Base-by-base conservation (phyloP, 1,140 invertebrate species). In the Calephelis virginiensis region DNA sequence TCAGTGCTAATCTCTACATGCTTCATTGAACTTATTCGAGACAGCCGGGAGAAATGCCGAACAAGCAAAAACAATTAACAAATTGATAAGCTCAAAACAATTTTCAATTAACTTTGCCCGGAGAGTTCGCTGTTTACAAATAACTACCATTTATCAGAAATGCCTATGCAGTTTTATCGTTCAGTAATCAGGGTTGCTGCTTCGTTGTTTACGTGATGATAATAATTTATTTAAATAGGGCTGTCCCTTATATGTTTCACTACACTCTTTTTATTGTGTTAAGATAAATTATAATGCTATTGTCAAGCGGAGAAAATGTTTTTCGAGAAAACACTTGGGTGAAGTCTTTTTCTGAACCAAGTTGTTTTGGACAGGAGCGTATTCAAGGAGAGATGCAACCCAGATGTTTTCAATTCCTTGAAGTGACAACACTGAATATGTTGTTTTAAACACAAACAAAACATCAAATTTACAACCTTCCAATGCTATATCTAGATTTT, bases 81-180 rank as follows among this genome's bases (percentile, higher is more conserved):
- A 91, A 89, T 89, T 91, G 87, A 91, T 90, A 90, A 90, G 87
- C 87, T 88, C 84, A 90, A 89, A 91, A 89, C 89, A 91, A 91
- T 91, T 91, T 91, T 89, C 89, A 91, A 91, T 91, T 90, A 91
- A 90, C 87, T 91, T 85, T 76, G 86, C 77, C 83, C 80, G 82
- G 79, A 89, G 85, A 84, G 85, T 89, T 91, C 86, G 83, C 86
- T 79, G 83, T 90, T 89, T 88, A 91, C 86, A 91, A 91, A 91
- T 91, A 90, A 89, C 86, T 80, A 78, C 76, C 86, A 91, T 91
- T 91, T 90, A 82, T 91, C 85, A 89, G 83, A 83, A 88, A 90
- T 89, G 86, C 85, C 89, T 89, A 91, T 91, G 85, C 86, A 89
- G 81, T 91, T 91, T 89, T 87, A 86, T 47, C 14, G 45, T 46